Evolutionary conservation across 1,140 invertebrate species (phyloP).

Genomic region (Apis florea): DNA sequence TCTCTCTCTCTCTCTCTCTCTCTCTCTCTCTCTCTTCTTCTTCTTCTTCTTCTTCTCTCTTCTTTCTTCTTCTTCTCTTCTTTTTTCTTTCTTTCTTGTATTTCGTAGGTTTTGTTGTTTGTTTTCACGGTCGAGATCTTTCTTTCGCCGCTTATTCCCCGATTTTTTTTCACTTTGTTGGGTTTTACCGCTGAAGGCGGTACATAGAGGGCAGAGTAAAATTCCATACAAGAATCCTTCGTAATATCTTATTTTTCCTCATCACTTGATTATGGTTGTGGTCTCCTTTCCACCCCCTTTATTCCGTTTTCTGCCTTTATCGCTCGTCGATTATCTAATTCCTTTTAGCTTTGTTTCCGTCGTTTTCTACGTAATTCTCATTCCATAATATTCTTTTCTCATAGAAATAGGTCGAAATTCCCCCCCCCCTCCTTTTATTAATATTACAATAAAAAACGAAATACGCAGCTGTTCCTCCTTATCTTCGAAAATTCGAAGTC

Average conservation of each 20-base stretch:
- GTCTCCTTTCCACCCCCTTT: neutral
- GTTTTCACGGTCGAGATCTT: conserved; percentile 21
- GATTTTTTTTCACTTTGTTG: conserved; percentile 20
- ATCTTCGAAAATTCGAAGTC: neutral
- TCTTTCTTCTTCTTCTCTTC: neutral
- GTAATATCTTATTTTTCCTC: conserved; percentile 23
- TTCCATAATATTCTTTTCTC: neutral
- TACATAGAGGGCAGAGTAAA: conserved; percentile 9
- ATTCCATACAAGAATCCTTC: conserved; percentile 4
- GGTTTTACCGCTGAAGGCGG: conserved; percentile 26
- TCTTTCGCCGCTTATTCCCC: conserved; percentile 38
- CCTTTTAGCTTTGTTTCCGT: neutral
- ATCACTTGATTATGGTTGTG: neutral
- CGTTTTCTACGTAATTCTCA: neutral
- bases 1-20: neutral
- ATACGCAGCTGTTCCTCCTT: neutral
- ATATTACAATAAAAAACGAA: neutral
- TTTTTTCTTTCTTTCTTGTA: neutral
- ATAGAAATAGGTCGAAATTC: no score
- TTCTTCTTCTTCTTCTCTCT: neutral
- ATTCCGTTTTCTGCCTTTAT: neutral
- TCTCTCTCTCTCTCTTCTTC: no score
- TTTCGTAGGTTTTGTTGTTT: conserved; percentile 5
- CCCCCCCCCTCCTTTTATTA: no score
- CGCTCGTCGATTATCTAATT: neutral